Base-by-base conservation (phyloP, 64 coral and sea anemone genomes). In the Porites australiensis region DNA sequence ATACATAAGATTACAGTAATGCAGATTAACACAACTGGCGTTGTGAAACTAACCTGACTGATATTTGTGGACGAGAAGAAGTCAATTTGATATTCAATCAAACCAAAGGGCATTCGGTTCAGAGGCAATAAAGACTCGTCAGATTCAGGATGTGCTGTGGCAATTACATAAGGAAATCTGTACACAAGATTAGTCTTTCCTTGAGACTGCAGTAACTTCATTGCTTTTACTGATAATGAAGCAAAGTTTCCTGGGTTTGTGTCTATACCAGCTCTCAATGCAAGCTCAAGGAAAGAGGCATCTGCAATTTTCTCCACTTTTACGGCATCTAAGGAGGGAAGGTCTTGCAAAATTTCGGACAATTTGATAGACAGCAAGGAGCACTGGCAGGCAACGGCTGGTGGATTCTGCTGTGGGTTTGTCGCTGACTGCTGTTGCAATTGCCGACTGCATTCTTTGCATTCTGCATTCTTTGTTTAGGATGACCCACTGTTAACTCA, bases 31-130 rank as follows among this genome's bases (percentile, higher is more conserved):
- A 23, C 8, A 7, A 7, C n/a, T 72, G n/a, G 15, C 2, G 6
- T 7, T 45, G 6, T 72, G 5, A 20, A 16, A 61, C 53, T 10
- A 37, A 95, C 93, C 93, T 95, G 88, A 16, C 46, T 58, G 23
- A 87, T 90, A 88, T 95, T 95, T 63, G 75, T 91, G 67, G 81
- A 77, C 18, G 72, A 79, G 70, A 95, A 95, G 82, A 95, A 90
- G 80, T 91, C 73, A 44, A 87, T 90, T 46, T 95, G 88, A 50
- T 95, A 95, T 87, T 95, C 82, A 20, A 95, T 81, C 44, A 95
- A 51, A 43, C 93, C 93, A 95, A 95, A 95, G 18, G 93, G 88
- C 93, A 91, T 87, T 44, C 82, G 27, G 13, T 49, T 69, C 20
- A 74, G 27, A n/a, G 62, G 72, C 43, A 89, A 69, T 20, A 94